phyloP scores from a whole-genome alignment of 2,888 invertebrate species.

The Heliconius sara region DNA sequence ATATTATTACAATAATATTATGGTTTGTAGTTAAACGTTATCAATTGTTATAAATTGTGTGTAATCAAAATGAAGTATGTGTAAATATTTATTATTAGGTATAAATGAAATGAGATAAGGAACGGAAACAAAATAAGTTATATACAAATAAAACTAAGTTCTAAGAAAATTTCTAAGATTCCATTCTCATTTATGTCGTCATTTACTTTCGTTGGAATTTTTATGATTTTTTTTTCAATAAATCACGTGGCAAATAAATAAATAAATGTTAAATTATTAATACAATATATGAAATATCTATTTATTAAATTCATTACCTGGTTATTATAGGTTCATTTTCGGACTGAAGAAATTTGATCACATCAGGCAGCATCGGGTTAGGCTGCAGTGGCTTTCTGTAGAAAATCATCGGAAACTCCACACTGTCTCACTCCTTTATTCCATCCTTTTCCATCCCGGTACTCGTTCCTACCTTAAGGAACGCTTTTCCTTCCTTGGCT shows the following conservation, averaged over 20 bases:
- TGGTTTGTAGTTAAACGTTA: not conserved
- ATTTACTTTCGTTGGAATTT: not conserved
- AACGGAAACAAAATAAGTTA: not conserved
- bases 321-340: no score
- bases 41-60: not conserved
- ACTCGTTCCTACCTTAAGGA: no score
- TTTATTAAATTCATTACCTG: no score
- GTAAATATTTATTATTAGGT: not conserved
- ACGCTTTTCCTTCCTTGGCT: no score
- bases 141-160: constrained; percentile 7
- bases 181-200: not conserved
- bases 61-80: not conserved
- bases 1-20: not conserved
- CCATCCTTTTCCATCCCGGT: no score
- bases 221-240: not conserved
- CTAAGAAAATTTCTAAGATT: constrained; percentile 1
- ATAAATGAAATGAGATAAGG: constrained; percentile 5
- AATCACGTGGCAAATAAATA: not conserved
- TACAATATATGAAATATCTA: no score
- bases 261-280: not conserved
- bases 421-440: no score
- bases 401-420: no score
- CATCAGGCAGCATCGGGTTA: no score
- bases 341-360: no score
- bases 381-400: no score